Conservation (phyloP, 35 echinoderm and acorn worm species). For the Ophioderma brevispina region DNA sequence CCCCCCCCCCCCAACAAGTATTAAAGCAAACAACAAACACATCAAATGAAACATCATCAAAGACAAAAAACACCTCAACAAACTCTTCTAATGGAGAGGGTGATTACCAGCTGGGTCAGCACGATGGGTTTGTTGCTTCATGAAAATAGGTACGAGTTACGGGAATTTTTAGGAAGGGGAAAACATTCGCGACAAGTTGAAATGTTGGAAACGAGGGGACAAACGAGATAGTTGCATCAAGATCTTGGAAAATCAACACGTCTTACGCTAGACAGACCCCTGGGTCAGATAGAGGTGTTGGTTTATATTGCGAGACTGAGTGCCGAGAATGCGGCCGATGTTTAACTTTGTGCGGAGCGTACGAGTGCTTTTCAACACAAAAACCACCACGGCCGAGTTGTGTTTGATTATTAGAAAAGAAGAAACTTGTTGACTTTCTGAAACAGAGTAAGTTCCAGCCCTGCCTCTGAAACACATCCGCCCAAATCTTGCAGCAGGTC, state of each 20-base stretch:
- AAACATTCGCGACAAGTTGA: conserved; percentile 99
- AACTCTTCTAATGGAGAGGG: conserved; percentile 86
- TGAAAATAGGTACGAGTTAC: conserved; percentile 96
- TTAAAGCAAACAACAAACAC: conserved; percentile 34
- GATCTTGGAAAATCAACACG: conserved; percentile 94
- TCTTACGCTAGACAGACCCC: conserved; percentile 94
- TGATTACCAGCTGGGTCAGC: conserved; percentile 95
- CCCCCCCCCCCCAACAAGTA: no score
- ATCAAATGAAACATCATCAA: neutral
- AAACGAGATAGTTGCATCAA: conserved; percentile 97
- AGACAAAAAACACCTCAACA: conserved; percentile 72
- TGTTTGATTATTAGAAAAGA: conserved; percentile 98
- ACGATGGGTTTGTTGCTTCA: conserved; percentile 89
- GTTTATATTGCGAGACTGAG: conserved; percentile 86
- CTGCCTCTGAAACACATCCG: conserved; percentile 95
- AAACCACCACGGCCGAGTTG: conserved; percentile 95
- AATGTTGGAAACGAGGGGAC: conserved; percentile 99
- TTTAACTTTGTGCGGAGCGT: conserved; percentile 96
- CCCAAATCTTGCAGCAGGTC: conserved; percentile 91
- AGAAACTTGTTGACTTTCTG: conserved; percentile 95
- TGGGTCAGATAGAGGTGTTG: conserved; percentile 97
- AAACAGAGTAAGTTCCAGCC: conserved; percentile 99
- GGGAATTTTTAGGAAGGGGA: conserved; percentile 93
- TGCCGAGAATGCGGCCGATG: conserved; percentile 97
- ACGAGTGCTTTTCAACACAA: conserved; percentile 99